Conservation (phyloP, 2,797 vertebrate species). For the Ispidina lecontei region DNA sequence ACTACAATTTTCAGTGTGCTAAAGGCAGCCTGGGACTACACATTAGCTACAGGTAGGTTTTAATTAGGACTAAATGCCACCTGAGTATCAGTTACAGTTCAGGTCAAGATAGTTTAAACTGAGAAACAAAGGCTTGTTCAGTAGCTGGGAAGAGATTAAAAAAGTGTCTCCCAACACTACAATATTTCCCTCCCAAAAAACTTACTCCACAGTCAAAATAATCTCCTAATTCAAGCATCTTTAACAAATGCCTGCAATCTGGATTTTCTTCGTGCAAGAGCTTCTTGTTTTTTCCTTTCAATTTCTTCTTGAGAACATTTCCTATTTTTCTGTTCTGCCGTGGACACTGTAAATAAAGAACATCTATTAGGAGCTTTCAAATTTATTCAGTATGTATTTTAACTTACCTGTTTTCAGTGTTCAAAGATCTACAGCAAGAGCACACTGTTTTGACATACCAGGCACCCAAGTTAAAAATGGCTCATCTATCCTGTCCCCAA, state of each 20-base stretch:
- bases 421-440: constrained; percentile 25
- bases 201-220: neutral
- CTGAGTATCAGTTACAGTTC: constrained; percentile 16
- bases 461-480: constrained; percentile 38
- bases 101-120: constrained; percentile 31
- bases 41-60: neutral
- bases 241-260: constrained; percentile 78
- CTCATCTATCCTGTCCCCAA: constrained; percentile 37
- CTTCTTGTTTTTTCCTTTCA: constrained; percentile 92
- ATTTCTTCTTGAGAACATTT: constrained; percentile 90
- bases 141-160: constrained; percentile 25
- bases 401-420: neutral
- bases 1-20: neutral
- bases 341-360: constrained; percentile 78
- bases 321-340: constrained; percentile 78
- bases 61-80: neutral
- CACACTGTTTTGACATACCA: neutral
- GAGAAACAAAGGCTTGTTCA: constrained; percentile 46
- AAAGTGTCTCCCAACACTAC: neutral
- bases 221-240: constrained; percentile 64
- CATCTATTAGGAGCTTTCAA: neutral
- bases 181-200: neutral
- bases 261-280: constrained; percentile 86
- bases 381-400: neutral
- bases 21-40: constrained; percentile 20